Percentiles rank a stretch among this genome's conserved stretches.
These are phyloP conservation scores for Diadegma fenestrale DNA, from an alignment of 2,888 invertebrate species.

Conservation along the genomic window DNA sequence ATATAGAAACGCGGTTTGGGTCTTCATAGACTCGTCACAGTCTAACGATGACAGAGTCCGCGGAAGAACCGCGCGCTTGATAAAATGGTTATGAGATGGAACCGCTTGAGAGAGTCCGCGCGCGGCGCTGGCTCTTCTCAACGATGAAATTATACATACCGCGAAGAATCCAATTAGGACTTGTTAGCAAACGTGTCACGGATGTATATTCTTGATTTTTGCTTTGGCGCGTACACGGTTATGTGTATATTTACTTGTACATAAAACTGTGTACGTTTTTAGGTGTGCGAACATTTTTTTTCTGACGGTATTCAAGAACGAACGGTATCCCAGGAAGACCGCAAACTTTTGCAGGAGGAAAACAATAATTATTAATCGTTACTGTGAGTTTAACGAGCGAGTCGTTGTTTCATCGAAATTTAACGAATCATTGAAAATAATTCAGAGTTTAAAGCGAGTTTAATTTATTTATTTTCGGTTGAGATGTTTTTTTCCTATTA, in stretches of 20 bases:
- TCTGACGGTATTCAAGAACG: background rate
- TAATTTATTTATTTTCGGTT: background rate
- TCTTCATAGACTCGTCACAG: slow-evolving; percentile 1
- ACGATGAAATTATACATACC: slow-evolving; percentile 57
- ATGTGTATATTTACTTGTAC: background rate
- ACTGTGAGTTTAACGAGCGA: background rate
- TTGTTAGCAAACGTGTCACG: slow-evolving; percentile 72
- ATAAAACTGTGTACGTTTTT: background rate
- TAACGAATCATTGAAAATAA: background rate
- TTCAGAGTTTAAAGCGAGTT: background rate
- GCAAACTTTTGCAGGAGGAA: background rate
- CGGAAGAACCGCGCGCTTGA: slow-evolving; percentile 1
- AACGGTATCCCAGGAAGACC: background rate
- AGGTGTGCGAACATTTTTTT: background rate
- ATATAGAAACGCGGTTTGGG: slow-evolving; percentile 26
- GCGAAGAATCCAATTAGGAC: slow-evolving; percentile 76
- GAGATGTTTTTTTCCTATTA: background rate
- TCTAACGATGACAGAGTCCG: slow-evolving; percentile 14
- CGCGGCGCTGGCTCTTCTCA: slow-evolving; percentile 33
- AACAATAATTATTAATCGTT: background rate
- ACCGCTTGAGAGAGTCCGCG: slow-evolving; percentile 46
- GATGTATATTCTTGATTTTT: slow-evolving; percentile 47
- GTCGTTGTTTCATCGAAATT: background rate
- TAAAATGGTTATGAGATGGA: slow-evolving; percentile 17
- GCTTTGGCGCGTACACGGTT: background rate